phyloP scores from a whole-genome alignment of 2,113 vertebrate genomes.

The Zapus hudsonius region DNA sequence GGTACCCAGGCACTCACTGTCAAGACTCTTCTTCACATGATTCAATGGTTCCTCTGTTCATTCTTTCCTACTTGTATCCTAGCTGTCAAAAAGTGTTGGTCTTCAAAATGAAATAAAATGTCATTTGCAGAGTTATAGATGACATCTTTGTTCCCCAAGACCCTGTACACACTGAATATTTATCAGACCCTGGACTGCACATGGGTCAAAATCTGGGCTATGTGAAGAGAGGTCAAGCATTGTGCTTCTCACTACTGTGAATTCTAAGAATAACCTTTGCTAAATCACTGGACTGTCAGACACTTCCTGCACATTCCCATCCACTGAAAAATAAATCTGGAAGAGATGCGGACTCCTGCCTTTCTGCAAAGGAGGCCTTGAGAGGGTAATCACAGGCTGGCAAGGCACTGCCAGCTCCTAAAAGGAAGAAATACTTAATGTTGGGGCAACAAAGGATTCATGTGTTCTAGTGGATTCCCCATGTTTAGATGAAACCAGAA shows the following conservation, averaged over 20 bases:
- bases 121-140: constrained; percentile 56
- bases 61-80: background rate
- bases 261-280: constrained; percentile 61
- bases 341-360: constrained; percentile 31
- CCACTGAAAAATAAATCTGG: constrained; percentile 62
- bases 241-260: constrained; percentile 30
- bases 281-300: constrained; percentile 58
- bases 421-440: constrained; percentile 31
- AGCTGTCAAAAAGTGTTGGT: constrained; percentile 5
- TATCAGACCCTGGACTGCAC: constrained; percentile 31
- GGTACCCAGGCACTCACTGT: background rate
- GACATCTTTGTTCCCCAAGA: constrained; percentile 53
- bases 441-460: background rate
- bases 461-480: constrained; percentile 26
- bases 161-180: constrained; percentile 37
- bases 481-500: constrained; percentile 51
- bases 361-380: background rate
- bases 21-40: background rate
- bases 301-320: constrained; percentile 18
- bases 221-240: background rate
- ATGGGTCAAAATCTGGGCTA: constrained; percentile 38
- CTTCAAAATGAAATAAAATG: constrained; percentile 68
- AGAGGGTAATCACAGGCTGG: constrained; percentile 27
- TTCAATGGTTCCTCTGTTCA: background rate
- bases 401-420: constrained; percentile 27